Conservation (phyloP, 2,888 invertebrate genomes). For the Drosophila niveifrons region DNA sequence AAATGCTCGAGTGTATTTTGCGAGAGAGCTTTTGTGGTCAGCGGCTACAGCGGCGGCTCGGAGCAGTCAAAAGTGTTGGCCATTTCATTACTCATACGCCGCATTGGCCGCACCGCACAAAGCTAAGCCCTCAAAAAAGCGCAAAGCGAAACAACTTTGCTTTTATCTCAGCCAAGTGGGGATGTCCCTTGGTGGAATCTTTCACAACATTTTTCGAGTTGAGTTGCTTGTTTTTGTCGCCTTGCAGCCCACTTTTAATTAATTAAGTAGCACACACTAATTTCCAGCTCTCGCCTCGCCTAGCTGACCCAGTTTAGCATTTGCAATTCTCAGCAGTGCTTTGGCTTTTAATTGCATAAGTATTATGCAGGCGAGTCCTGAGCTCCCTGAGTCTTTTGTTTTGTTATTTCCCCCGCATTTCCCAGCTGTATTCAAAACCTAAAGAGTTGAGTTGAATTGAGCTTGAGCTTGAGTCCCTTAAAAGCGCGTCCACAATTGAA, state of each 20-base stretch:
- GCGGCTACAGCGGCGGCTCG: conserved; percentile 1
- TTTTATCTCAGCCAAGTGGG: conserved; percentile 1
- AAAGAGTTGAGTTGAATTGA: conserved; percentile 38
- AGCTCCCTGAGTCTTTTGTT: conserved; percentile 36
- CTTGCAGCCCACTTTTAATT: conserved; percentile 50
- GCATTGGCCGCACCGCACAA: conserved; percentile 42
- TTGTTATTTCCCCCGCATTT: conserved; percentile 37
- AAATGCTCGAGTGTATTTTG: conserved; percentile 53
- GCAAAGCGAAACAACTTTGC: conserved; percentile 1
- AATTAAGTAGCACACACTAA: conserved; percentile 63
- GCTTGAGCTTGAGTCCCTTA: conserved; percentile 3
- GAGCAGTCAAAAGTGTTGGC: conserved; percentile 53
- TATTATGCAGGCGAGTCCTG: conserved; percentile 61
- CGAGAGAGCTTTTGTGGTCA: conserved; percentile 18
- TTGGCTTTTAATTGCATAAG: conserved; percentile 72
- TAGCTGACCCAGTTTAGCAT: conserved; percentile 47
- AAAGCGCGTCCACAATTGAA: conserved; percentile 55
- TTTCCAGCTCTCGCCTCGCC: conserved; percentile 33
- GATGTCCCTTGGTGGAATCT: conserved; percentile 8
- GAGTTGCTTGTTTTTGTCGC: conserved; percentile 10
- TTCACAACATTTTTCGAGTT: conserved; percentile 6
- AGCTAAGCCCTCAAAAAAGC: conserved; percentile 6
- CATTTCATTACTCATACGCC: conserved; percentile 73
- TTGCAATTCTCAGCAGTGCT: conserved; percentile 43
- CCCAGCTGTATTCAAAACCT: conserved; percentile 24